Evolutionary conservation across 2,113 vertebrate species (phyloP).

Genomic region (Phainopepla nitens): DNA sequence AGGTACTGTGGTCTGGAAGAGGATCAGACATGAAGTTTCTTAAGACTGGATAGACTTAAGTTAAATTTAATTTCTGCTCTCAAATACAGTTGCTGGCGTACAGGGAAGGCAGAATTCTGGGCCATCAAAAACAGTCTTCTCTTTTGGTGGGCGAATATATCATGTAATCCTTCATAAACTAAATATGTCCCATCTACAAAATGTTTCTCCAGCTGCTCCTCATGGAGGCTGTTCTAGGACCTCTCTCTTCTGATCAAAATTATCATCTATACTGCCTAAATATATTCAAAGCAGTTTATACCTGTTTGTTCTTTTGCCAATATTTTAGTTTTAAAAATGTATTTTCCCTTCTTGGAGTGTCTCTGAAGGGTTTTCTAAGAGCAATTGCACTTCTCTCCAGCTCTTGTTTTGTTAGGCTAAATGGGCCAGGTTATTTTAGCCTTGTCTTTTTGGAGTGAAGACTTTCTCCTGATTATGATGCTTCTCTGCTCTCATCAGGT

Average conservation of each 20-base stretch:
- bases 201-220: background rate
- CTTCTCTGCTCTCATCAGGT: background rate
- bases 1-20: background rate
- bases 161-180: background rate
- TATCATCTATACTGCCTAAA: background rate
- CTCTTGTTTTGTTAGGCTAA: background rate
- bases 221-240: background rate
- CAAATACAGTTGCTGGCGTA: background rate
- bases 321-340: background rate
- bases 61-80: slow-evolving; percentile 1
- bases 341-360: background rate
- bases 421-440: background rate
- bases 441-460: background rate
- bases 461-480: background rate
- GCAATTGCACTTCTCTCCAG: background rate
- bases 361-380: background rate
- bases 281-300: background rate
- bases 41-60: background rate
- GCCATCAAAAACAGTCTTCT: background rate
- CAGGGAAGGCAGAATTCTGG: background rate
- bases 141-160: background rate
- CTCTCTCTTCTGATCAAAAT: background rate
- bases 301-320: background rate
- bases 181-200: background rate
- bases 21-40: background rate